These are phyloP conservation scores for Drosophila ironensis DNA, from an alignment of 1,140 invertebrate species.

Conservation along the genomic window DNA sequence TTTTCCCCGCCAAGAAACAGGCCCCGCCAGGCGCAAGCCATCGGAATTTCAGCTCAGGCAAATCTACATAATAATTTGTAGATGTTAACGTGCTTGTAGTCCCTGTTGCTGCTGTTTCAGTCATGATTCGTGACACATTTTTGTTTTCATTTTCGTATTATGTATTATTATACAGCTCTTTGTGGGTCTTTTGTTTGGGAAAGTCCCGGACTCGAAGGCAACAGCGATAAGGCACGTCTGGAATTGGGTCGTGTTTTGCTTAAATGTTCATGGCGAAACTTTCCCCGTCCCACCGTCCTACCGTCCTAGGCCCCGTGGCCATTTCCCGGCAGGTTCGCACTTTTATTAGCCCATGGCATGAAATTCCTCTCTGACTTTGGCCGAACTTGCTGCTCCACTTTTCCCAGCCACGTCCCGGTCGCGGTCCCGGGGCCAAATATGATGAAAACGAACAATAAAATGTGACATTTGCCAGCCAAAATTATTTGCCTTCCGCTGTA, in stretches of 20 bases:
- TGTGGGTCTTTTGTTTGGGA: slow-evolving; percentile 30
- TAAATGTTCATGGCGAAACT: slow-evolving; percentile 40
- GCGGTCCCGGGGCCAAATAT: slow-evolving; percentile 2
- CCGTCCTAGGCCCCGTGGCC: background rate
- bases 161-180: slow-evolving; percentile 25
- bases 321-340: slow-evolving; percentile 34
- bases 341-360: slow-evolving; percentile 73
- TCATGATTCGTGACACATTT: slow-evolving; percentile 44
- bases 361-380: slow-evolving; percentile 51
- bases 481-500: slow-evolving; percentile 43
- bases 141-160: slow-evolving; percentile 42
- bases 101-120: background rate
- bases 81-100: slow-evolving; percentile 20
- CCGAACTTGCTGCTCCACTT: slow-evolving; percentile 25
- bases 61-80: slow-evolving; percentile 48
- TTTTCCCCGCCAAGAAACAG: background rate
- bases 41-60: slow-evolving; percentile 17
- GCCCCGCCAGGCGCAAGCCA: background rate
- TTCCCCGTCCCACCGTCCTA: background rate
- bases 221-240: slow-evolving; percentile 71
- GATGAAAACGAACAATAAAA: slow-evolving; percentile 43
- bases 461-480: slow-evolving; percentile 44
- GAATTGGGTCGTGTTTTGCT: slow-evolving; percentile 64
- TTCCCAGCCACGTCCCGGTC: background rate
- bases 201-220: slow-evolving; percentile 21